Base-by-base conservation (phyloP, 1,140 invertebrate genomes). In the Harlomillsia oculata region DNA sequence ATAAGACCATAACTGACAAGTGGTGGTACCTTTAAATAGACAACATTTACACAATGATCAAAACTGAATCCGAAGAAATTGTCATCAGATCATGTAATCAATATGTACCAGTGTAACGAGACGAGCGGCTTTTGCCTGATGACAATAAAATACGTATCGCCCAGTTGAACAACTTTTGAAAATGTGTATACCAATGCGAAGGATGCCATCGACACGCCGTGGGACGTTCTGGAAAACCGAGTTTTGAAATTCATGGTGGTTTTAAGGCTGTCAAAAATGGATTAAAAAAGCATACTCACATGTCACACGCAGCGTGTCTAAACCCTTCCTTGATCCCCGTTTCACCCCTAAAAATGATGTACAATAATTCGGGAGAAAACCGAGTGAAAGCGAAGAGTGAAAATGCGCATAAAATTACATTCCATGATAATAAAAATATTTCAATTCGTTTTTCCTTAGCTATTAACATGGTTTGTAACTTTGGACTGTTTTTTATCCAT, bases 21-120 rank as follows among this genome's bases (percentile, higher is more conserved):
- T 59, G 56, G 49, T 59, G 56, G 29, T 59, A 58, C 55, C 60
- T 59, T n/a, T 14, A 44, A 44, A 36, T 13, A 56, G n/a, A n/a
- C n/a, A n/a, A n/a, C n/a, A n/a, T n/a, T 14, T 23, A 37, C 1
- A 46, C 5, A 55, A 36, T n/a, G 29, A 6, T 18, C 23, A 44
- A 25, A 30, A 25, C 21, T 20, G 13, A 1, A 16, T 43, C 28
- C 13, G 51, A 13, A 25, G 18, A 48, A 46, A 14, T 16, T 13
- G 26, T 1, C 29, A 14, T 13, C 14, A 28, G 43, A 13, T 28
- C 18, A 26, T 25, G 9, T 20, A 40, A 14, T 34, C 32, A 34
- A n/a, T 34, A 14, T 14, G 13, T 48, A 60, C 58, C 58, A 60
- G 26, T 60, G 58, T 23, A 60, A n/a, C n/a, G 55, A 23, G 32